Evolutionary conservation across 1,140 invertebrate genomes (phyloP).

Genomic region (Diorhabda elongata): DNA sequence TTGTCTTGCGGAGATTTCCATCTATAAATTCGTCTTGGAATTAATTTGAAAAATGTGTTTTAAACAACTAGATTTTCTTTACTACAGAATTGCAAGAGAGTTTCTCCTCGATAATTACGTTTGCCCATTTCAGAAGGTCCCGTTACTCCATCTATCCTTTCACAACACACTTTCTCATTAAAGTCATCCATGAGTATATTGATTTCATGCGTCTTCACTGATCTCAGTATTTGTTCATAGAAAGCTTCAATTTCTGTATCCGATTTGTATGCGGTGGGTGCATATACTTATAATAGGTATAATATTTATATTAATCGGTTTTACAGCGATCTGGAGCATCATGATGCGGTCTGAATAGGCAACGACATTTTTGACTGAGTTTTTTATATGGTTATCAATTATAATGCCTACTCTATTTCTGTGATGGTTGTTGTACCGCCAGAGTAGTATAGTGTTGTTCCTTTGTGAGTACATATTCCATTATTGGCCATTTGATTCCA

Average conservation of each 20-base stretch:
- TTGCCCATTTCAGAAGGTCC: slow-evolving; percentile 30
- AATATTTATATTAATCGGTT: slow-evolving; percentile 32
- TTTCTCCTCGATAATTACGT: slow-evolving; percentile 40
- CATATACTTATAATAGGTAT: slow-evolving; percentile 40
- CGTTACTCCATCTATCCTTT: slow-evolving; percentile 3
- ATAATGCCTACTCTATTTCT: too few species aligned
- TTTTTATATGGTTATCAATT: too few species aligned
- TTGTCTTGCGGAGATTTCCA: slow-evolving; percentile 42
- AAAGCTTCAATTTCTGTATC: slow-evolving; percentile 26
- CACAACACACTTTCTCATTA: slow-evolving; percentile 33
- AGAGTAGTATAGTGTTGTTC: too few species aligned
- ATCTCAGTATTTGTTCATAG: slow-evolving; percentile 20
- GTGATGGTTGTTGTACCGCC: too few species aligned
- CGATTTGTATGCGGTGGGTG: slow-evolving; percentile 26
- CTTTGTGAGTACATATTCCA: too few species aligned
- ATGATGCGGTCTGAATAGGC: slow-evolving; percentile 24
- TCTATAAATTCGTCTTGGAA: slow-evolving; percentile 39
- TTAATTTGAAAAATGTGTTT: slow-evolving; percentile 41
- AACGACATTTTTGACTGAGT: too few species aligned
- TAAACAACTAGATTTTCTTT: slow-evolving; percentile 34
- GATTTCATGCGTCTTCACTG: slow-evolving; percentile 11
- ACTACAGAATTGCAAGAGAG: slow-evolving; percentile 38
- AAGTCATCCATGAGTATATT: slow-evolving; percentile 35
- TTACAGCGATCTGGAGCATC: slow-evolving; percentile 28
- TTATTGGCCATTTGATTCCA: too few species aligned